Evolutionary conservation across 2,113 vertebrate genomes (phyloP), one percentile per base, ranked within the genome.

Genomic region (Pelodiscus sinensis): DNA sequence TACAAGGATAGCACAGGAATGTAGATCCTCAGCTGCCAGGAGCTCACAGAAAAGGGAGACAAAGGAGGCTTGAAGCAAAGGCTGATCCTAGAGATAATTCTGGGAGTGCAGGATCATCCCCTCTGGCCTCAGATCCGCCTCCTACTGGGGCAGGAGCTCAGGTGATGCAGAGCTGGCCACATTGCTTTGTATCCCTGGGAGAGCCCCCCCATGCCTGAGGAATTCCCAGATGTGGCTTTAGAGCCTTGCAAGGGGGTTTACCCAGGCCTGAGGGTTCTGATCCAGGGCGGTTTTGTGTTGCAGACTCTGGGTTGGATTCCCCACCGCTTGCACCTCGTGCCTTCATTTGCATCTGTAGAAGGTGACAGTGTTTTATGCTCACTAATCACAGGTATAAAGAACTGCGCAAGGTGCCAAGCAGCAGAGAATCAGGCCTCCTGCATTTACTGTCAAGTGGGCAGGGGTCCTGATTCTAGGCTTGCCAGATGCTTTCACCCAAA

Each of bases 321-420:
- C 86, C 80, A 35, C 71, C 88, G 85, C 57, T 44, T 44, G 44
- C 44, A 44, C 24, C 51, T 94, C 60, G 16, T 31, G 82, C 54
- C 90, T 81, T 80, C 80, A 91, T 82, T 85, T 73, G 19, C 56
- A 71, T n/a, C 71, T 38, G 71, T 93, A 88, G 93, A 62, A 94
- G 73, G 29, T 77, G 38, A 14, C 13, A 54, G 13, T 44, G 35
- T 44, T 89, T 89, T 52, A 65, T 11, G 38, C 35, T 93, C 80
- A 81, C 65, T 54, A 21, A 14, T 58, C 87, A 29, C 77, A 90
- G 87, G 38, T 79, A 55, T 6, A 58, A 38, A 44, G 55, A 91
- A 85, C 21, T 52, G 50, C 88, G 78, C 27, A 50, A 77, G 56
- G 38, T 84, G 79, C 71, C 92, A 93, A 58, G 13, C 80, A 91